phyloP scores from a whole-genome alignment of 2,888 invertebrate species.

The Drosophila leonis region DNA sequence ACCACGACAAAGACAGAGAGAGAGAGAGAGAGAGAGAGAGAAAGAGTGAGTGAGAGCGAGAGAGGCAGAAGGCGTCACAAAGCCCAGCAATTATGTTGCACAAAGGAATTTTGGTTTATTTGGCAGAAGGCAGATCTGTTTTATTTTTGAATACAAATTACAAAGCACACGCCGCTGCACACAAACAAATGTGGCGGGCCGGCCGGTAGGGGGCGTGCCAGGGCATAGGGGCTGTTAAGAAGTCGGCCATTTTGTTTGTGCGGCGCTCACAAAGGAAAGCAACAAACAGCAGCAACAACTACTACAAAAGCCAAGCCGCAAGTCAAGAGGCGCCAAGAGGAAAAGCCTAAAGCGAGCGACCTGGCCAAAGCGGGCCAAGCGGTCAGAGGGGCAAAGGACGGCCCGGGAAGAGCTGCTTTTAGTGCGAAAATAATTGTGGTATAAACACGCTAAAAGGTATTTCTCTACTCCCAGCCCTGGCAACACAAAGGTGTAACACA shows the following conservation, averaged over 20 bases:
- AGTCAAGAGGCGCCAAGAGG: conserved; percentile 52
- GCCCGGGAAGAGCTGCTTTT: conserved; percentile 46
- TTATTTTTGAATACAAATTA: conserved; percentile 76
- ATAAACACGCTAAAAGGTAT: conserved; percentile 59
- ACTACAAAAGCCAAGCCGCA: conserved; percentile 21
- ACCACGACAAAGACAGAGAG: conserved; percentile 3
- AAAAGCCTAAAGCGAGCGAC: conserved; percentile 67
- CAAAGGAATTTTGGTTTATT: conserved; percentile 68
- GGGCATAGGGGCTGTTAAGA: conserved; percentile 46
- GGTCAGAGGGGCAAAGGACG: neutral
- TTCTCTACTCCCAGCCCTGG: conserved; percentile 26
- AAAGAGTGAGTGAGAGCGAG: neutral
- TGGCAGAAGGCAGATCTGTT: conserved; percentile 51
- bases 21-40: neutral
- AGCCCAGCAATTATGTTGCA: conserved; percentile 68
- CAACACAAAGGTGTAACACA: conserved; percentile 67
- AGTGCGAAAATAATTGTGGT: conserved; percentile 78
- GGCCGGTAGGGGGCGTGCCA: neutral
- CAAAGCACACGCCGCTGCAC: conserved; percentile 64
- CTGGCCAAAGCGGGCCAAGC: conserved; percentile 25
- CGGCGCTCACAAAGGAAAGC: conserved; percentile 62
- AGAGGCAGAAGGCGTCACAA: conserved; percentile 22
- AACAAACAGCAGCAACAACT: conserved; percentile 59
- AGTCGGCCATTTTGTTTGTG: conserved; percentile 76
- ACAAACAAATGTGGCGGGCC: conserved; percentile 5